Conservation (phyloP, 2,888 invertebrate species). For the Colletes collaris region DNA sequence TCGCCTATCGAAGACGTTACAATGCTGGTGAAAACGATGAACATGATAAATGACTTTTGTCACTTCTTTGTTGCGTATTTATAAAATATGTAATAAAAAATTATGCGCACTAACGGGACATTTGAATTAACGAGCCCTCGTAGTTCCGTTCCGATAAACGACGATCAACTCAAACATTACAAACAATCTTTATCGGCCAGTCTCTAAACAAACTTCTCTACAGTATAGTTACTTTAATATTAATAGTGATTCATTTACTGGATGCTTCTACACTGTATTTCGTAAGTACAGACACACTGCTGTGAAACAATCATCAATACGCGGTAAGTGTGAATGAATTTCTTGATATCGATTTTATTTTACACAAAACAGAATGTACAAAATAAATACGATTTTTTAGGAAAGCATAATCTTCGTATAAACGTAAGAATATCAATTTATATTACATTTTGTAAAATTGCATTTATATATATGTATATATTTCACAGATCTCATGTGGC, state of each 20-base stretch:
- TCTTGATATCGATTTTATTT: slow-evolving; percentile 1
- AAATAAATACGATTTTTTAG: slow-evolving; percentile 38
- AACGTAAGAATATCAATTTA: slow-evolving; percentile 46
- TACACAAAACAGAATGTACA: slow-evolving; percentile 25
- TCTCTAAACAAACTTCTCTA: background rate
- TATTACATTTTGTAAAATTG: slow-evolving; percentile 44
- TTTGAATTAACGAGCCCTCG: background rate
- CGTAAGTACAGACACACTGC: background rate
- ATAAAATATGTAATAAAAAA: background rate
- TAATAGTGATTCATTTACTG: slow-evolving; percentile 11
- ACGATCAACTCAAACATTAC: background rate
- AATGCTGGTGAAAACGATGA: slow-evolving; percentile 7
- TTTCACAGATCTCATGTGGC: slow-evolving; percentile 33
- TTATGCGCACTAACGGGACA: background rate
- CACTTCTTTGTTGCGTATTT: background rate
- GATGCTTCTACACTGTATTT: background rate
- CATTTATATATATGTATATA: slow-evolving; percentile 39
- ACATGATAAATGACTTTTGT: background rate
- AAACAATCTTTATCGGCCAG: background rate
- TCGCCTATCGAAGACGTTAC: background rate
- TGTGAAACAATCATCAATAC: slow-evolving; percentile 22
- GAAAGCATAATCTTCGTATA: slow-evolving; percentile 24
- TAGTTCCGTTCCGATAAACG: background rate
- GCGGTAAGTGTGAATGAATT: slow-evolving; percentile 12
- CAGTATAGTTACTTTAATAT: slow-evolving; percentile 15